Evolutionary conservation across 2,888 invertebrate genomes (phyloP), one percentile per base, ranked within the genome.

Genomic region (Heliconius hortense): DNA sequence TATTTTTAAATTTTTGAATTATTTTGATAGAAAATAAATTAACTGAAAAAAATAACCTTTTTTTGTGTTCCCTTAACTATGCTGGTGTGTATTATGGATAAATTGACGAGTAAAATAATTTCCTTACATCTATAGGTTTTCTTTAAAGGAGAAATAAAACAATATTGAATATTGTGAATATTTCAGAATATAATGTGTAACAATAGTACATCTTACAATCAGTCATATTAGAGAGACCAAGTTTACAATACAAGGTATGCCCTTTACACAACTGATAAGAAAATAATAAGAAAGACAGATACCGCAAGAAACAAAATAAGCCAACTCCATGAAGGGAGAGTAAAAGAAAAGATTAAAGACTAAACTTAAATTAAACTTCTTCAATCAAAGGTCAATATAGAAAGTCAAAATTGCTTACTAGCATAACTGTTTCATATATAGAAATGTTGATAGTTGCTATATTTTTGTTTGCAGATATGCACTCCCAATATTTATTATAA

Each of bases 401-500:
- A 92, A 91, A 91, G 89, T 91, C 85, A 78, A 87, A 87, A 87
- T 86, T 89, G 87, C 84, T 86, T 84, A 87, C 85, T 86, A 84
- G 82, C 84, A 82, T 82, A 85, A 87, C 87, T 88, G 87, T 86
- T 87, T 86, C 84, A 85, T 88, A 87, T 87, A 87, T 91, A 92
- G 89, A 92, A 92, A 91, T 89, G 88, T 91, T 89, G 87, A 91
- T 87, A 91, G 93, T 93, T 93, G 86, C 93, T 92, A 86, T 92
- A 86, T 94, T 93, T 93, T 94, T 94, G 90, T 92, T 90, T 91
- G 93, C 82, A 87, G 90, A 90, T 85, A 85, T 89, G 88, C 89
- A 91, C 89, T 85, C 87, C 86, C 86, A 84, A 86, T 71, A 72
- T 76, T 48, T 78, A 85, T 86, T 77, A 79, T 85, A 86, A 86